Percentiles rank a stretch among this genome's conserved stretches.
These are phyloP conservation scores for Proterorhinus semilunaris DNA, from an alignment of 2,113 vertebrate species.

Conservation along the genomic window DNA sequence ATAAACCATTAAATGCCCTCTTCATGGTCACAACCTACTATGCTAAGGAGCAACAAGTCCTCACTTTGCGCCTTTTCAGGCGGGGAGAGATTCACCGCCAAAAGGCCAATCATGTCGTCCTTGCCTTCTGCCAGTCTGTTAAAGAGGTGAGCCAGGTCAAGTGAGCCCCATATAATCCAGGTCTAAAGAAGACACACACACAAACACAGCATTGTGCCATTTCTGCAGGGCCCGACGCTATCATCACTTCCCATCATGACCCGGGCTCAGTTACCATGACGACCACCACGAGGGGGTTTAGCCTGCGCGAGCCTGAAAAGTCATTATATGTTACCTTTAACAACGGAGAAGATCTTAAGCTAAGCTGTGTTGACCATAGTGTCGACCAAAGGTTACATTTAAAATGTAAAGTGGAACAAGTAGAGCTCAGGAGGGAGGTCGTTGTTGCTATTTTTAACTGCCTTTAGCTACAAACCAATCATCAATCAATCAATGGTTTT, in stretches of 20 bases:
- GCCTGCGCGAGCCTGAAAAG: conserved; percentile 54
- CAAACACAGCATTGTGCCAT: conserved; percentile 45
- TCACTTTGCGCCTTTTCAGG: conserved; percentile 29
- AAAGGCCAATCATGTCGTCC: conserved; percentile 45
- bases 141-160: conserved; percentile 56
- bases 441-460: conserved; percentile 24
- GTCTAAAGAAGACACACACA: conserved; percentile 5
- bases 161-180: conserved; percentile 49
- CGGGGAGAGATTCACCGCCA: conserved; percentile 23
- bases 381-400: conserved; percentile 34
- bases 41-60: background rate
- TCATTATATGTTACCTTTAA: conserved; percentile 34
- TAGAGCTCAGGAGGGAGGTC: conserved; percentile 16
- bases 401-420: conserved; percentile 36
- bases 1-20: no score
- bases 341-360: conserved; percentile 3
- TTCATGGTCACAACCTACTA: background rate
- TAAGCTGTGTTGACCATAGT: conserved; percentile 18
- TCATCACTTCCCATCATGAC: conserved; percentile 56
- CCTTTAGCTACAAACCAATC: conserved; percentile 22
- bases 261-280: conserved; percentile 66
- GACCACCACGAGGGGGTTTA: conserved; percentile 56
- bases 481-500: no score
- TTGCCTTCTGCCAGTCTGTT: conserved; percentile 32
- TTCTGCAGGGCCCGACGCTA: conserved; percentile 51